These are phyloP conservation scores for Acanthiza pusilla DNA, from an alignment of 2,797 vertebrate species.

Conservation along the genomic window DNA sequence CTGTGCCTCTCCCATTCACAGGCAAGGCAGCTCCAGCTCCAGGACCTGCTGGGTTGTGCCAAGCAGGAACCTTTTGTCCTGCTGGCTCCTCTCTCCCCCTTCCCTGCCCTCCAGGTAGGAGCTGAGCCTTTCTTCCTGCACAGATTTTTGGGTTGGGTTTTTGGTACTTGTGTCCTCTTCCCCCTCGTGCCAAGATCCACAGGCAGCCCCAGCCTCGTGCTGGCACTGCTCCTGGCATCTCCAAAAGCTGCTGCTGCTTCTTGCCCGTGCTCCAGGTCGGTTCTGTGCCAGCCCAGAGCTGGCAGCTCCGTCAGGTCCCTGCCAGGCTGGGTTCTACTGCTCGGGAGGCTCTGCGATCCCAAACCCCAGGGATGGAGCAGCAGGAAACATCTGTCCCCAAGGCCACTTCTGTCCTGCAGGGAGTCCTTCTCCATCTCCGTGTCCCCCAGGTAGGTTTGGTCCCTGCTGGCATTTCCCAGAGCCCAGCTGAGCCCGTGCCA, in stretches of 20 bases:
- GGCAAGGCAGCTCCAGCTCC: not conserved
- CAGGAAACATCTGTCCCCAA: constrained; percentile 83
- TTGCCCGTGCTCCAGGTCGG: constrained; percentile 62
- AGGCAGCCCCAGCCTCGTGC: not conserved
- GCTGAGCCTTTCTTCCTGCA: not conserved
- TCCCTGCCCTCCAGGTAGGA: constrained; percentile 71
- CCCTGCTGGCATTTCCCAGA: not conserved
- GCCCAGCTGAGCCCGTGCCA: not conserved
- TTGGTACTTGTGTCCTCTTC: not conserved
- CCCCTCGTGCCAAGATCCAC: not conserved
- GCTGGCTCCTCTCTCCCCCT: constrained; percentile 75
- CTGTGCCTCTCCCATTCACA: not conserved
- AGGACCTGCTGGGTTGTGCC: constrained; percentile 76
- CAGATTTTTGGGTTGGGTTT: accelerated
- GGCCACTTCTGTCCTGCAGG: constrained; percentile 82
- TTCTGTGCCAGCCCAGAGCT: constrained; percentile 80
- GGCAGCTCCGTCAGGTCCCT: constrained; percentile 77
- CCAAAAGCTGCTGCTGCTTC: not conserved
- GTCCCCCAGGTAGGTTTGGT: constrained; percentile 57
- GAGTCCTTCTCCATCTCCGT: constrained; percentile 56
- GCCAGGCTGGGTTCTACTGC: constrained; percentile 85
- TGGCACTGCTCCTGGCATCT: not conserved
- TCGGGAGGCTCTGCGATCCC: constrained; percentile 70
- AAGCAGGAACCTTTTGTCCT: constrained; percentile 82
- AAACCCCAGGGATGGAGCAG: constrained; percentile 79